These are phyloP conservation scores for Eilema depressum DNA, from an alignment of 2,888 invertebrate species.

Conservation along the genomic window DNA sequence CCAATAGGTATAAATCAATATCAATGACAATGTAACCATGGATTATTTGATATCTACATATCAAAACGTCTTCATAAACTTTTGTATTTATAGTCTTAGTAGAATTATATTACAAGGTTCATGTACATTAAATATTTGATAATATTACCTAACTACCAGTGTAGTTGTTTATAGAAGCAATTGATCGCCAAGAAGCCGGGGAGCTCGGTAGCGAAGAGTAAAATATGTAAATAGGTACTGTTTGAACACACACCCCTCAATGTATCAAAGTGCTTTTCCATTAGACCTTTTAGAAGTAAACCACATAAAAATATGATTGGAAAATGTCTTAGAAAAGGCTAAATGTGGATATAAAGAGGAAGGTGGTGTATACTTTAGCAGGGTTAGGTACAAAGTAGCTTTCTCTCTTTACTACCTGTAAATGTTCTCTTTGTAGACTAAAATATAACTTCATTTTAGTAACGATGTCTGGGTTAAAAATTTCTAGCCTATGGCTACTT, in stretches of 20 bases:
- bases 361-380: neutral
- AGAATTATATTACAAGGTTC: too few species aligned
- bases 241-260: neutral
- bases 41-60: too few species aligned
- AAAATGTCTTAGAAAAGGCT: slow-evolving; percentile 4
- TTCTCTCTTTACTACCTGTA: neutral
- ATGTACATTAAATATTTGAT: neutral
- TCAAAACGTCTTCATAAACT: too few species aligned
- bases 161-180: neutral
- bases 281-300: slow-evolving; percentile 9
- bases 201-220: neutral
- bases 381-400: neutral
- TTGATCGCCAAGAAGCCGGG: slow-evolving; percentile 1
- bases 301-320: slow-evolving; percentile 3
- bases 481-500: too few species aligned
- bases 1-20: too few species aligned
- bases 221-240: slow-evolving; percentile 1
- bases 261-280: neutral
- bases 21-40: too few species aligned
- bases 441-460: neutral
- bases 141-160: neutral
- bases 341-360: neutral
- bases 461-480: neutral
- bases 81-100: too few species aligned
- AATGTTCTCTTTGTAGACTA: neutral